Base-by-base conservation (phyloP, 53 echinoderm and acorn worm genomes). In the Echinometra lucunter region DNA sequence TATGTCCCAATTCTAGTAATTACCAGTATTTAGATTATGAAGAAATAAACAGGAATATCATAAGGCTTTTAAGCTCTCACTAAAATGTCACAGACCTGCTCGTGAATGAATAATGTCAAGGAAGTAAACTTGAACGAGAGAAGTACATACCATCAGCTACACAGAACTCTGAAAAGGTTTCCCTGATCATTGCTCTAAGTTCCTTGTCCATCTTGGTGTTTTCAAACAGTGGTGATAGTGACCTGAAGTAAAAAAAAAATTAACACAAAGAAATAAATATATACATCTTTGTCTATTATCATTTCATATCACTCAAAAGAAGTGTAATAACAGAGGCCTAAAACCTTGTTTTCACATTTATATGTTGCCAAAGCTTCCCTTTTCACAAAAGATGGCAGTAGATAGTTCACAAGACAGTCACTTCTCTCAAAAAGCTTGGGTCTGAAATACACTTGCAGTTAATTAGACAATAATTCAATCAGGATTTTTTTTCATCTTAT, bases 111-210 rank as follows among this genome's bases (percentile, higher is more conserved):
- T 34, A 32, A 69, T 9, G 15, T 30, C 30, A 32, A 32, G 9
- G 15, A 34, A 18, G 12, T 0, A 69, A 34, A 27, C 34, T 15
- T 44, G 44, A 47, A n/a, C 1, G 45, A 9, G 56, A 15, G 4
- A 66, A 23, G 35, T 7, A 92, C 97, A 63, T 96, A 99, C 99
- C 95, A 27, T 99, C 99, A 53, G 95, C 91, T 45, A 92, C 74
- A 56, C 99, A 99, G 94, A 99, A 99, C 74, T 98, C 98, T 21
- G 97, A 72, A 94, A 99, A 99, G 34, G 91, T 97, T 45, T 98
- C 98, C 89, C 96, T 96, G 89, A 98, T 99, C 99, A 99, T 99
- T 27, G 97, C 94, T 44, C 99, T 44, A 21, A 99, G 94, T 47
- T 99, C 99, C 74, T 97, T 97, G 96, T 99, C 99, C 82, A 98